Evolutionary conservation across 2,797 vertebrate species (phyloP), one percentile per base, ranked within the genome.

Genomic region (Salmo trutta): DNA sequence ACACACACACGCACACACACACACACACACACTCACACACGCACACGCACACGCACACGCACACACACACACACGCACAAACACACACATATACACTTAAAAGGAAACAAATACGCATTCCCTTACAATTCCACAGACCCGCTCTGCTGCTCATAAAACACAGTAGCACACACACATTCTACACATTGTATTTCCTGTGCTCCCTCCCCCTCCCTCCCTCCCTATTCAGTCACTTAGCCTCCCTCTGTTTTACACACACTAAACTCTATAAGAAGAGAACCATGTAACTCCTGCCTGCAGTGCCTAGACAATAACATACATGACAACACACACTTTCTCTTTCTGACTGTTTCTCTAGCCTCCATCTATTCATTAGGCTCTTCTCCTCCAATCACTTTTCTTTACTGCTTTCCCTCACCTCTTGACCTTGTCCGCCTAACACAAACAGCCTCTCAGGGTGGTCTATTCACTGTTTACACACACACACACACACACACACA

Each of bases 191-290:
- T 82, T 56, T 56, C 82, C 3, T 76, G 5, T 52, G 14, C 24
- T 29, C 24, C 6, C 3, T 29, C 24, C 21, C 81, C 74, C 56
- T 68, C 76, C 29, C 12, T 59, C 79, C 59, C 41, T 41, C 41
- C 8, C 1, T 71, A 64, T 82, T 82, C 53, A 81, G 59, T 79
- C 87, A 86, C 88, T 90, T 89, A 91, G 82, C 86, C 86, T 80
- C 86, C 86, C 71, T 71, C 81, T 90, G 85, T 88, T 87, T 90
- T 81, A 87, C 85, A 87, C 79, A 86, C 87, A 33, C 27, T 10
- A 29, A 84, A 79, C 81, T 82, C 82, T 82, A 54, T 52, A 47
- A 79, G 84, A 82, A 77, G 72, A 47, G 70, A 64, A 74, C 77
- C 77, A 67, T 56, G 75, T 86, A 71, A 1, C 75, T 73, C 80